phyloP scores from a whole-genome alignment of 1,140 invertebrate species.

The Probaryconus sp. region DNA sequence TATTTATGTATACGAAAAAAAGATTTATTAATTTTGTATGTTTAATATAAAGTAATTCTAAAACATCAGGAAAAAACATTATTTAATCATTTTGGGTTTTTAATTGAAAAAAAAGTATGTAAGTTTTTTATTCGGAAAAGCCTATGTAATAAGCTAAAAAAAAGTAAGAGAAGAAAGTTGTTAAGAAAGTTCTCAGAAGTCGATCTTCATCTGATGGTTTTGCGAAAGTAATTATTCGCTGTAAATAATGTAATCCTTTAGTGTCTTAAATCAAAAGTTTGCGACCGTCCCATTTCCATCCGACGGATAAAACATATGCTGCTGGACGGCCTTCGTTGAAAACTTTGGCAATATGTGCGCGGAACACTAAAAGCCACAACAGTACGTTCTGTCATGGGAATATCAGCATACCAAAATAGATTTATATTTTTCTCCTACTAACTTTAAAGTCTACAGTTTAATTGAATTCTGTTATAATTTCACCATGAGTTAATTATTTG shows the following conservation, averaged over 20 bases:
- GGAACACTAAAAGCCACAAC: slow-evolving; percentile 44
- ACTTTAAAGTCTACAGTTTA: slow-evolving; percentile 21
- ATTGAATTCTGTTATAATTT: slow-evolving; percentile 11
- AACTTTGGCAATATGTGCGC: slow-evolving; percentile 55
- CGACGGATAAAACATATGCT: slow-evolving; percentile 32
- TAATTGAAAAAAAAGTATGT: no score
- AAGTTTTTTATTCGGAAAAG: no score
- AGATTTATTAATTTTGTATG: no score
- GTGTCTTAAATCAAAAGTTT: slow-evolving; percentile 50
- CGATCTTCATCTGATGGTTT: slow-evolving; percentile 7
- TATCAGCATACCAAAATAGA: slow-evolving; percentile 52
- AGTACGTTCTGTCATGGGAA: slow-evolving; percentile 42
- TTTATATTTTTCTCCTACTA: slow-evolving; percentile 33
- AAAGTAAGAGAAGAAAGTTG: slow-evolving; percentile 3
- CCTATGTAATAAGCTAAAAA: no score
- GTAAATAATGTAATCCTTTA: slow-evolving; percentile 28
- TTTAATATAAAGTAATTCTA: no score
- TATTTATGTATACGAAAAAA: no score
- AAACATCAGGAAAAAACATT: no score
- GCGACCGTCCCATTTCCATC: slow-evolving; percentile 8
- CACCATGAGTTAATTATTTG: neutral
- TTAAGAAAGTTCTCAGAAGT: neutral
- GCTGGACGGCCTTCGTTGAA: slow-evolving; percentile 20
- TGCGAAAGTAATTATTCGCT: slow-evolving; percentile 9
- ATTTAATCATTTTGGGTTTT: no score